These are phyloP conservation scores for Nesidiocoris tenuis DNA, from an alignment of 2,888 invertebrate genomes.

Conservation along the genomic window DNA sequence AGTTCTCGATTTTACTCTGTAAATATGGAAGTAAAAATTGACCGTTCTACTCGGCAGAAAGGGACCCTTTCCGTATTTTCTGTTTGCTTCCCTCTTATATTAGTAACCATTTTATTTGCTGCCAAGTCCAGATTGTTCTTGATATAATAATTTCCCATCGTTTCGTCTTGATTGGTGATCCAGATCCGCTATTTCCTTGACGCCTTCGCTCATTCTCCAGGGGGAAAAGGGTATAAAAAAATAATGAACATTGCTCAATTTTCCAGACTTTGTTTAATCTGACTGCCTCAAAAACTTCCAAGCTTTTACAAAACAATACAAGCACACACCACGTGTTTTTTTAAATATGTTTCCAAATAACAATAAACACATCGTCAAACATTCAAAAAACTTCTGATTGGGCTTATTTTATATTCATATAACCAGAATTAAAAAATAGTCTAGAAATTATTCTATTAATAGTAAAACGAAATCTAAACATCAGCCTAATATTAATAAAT, in stretches of 20 bases:
- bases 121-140: too few species aligned
- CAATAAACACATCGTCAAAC: conserved; percentile 47
- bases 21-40: too few species aligned
- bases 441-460: conserved; percentile 41
- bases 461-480: conserved; percentile 46
- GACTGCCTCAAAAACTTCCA: conserved; percentile 73
- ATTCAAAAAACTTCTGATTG: conserved; percentile 48
- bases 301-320: conserved; percentile 64
- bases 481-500: conserved; percentile 38
- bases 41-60: too few species aligned
- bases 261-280: conserved; percentile 67
- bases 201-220: too few species aligned
- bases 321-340: conserved; percentile 51
- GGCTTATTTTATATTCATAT: conserved; percentile 46
- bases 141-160: too few species aligned
- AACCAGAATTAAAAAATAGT: conserved; percentile 47
- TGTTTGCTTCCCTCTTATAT: too few species aligned
- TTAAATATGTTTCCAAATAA: conserved; percentile 37
- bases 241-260: conserved; percentile 49
- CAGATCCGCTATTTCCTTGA: too few species aligned
- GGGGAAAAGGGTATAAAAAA: too few species aligned
- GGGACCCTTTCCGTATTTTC: too few species aligned
- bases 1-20: too few species aligned
- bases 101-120: too few species aligned
- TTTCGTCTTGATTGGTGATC: too few species aligned